phyloP scores from a whole-genome alignment of 2,113 vertebrate species.

The Aptenodytes patagonicus region DNA sequence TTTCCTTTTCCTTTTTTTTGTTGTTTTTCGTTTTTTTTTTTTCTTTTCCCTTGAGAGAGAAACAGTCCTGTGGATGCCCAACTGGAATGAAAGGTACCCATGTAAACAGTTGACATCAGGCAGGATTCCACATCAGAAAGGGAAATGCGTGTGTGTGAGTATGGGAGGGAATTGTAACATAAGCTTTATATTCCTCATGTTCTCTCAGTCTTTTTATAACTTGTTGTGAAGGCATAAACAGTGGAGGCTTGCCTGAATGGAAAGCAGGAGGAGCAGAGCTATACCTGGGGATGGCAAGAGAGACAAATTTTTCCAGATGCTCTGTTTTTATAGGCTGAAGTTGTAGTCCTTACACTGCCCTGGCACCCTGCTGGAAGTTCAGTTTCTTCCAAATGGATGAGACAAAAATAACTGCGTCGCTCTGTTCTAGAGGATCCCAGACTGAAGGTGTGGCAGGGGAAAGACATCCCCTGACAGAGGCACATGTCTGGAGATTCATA shows the following conservation, averaged over 20 bases:
- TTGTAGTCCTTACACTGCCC: neutral
- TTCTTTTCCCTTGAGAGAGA: neutral
- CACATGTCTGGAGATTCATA: neutral
- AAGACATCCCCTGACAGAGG: neutral
- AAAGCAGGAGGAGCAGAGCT: neutral
- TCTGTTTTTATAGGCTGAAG: neutral
- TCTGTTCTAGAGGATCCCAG: neutral
- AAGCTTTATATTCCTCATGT: neutral
- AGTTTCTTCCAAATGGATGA: neutral
- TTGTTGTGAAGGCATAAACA: neutral
- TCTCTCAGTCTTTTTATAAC: neutral
- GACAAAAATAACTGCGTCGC: neutral
- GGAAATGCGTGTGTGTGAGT: neutral
- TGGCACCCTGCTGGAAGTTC: neutral
- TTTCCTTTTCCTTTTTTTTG: neutral
- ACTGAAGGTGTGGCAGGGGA: neutral
- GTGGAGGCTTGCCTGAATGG: neutral
- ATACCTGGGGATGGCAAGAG: neutral
- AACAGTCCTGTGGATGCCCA: neutral
- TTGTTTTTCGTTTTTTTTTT: neutral
- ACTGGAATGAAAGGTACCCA: neutral
- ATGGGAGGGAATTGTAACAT: neutral
- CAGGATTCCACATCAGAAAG: neutral
- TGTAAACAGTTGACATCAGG: neutral
- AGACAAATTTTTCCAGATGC: neutral